A percentile compares a stretch with the other conserved stretches of the same genome.
Evolutionary conservation across 2,797 vertebrate species (phyloP).

Genomic region (Eospalax fontanierii): DNA sequence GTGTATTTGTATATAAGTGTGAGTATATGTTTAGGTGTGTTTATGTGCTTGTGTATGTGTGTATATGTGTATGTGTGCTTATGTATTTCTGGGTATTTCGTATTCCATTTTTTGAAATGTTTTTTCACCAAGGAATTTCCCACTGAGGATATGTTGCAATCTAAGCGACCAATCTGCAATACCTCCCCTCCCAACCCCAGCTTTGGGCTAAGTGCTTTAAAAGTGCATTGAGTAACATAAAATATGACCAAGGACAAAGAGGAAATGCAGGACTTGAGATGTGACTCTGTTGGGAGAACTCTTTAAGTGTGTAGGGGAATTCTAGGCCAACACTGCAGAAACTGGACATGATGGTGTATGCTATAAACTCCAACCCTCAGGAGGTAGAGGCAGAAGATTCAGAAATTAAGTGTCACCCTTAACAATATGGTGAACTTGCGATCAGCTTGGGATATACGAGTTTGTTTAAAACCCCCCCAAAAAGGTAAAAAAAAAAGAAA

Average conservation of each 20-base stretch:
- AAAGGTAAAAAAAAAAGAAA: background rate
- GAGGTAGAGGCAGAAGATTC: background rate
- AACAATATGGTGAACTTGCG: too few relatives aligned
- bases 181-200: too few relatives aligned
- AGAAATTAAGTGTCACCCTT: background rate
- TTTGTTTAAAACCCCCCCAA: too few relatives aligned
- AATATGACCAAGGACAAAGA: background rate
- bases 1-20: too few relatives aligned
- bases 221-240: constrained; percentile 29
- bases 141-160: constrained; percentile 46
- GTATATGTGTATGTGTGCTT: background rate
- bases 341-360: too few relatives aligned
- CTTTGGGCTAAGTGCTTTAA: constrained; percentile 30
- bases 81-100: background rate
- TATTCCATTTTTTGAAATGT: constrained; percentile 19
- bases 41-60: background rate
- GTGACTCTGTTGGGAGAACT: background rate
- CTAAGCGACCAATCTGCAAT: constrained; percentile 1
- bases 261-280: background rate
- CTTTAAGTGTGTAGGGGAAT: too few relatives aligned
- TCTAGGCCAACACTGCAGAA: background rate
- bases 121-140: constrained; percentile 59
- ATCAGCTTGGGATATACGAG: background rate
- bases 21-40: background rate
- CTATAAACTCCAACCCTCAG: too few relatives aligned